These are phyloP conservation scores for Jacana jacana DNA, from an alignment of 2,113 vertebrate genomes.

Conservation along the genomic window DNA sequence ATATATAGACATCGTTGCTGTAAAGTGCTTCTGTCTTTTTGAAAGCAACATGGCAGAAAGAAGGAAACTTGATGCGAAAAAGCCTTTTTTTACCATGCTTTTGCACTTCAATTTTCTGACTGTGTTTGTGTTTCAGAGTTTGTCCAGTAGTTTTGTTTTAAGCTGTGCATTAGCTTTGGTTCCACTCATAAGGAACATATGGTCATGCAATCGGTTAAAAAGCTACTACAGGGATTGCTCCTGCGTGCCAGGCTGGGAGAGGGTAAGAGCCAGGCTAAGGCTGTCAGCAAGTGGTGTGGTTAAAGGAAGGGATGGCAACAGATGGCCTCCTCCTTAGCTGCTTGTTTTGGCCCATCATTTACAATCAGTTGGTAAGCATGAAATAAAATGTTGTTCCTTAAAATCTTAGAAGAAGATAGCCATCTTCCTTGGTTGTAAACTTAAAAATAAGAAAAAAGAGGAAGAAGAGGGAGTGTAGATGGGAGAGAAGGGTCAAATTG, in stretches of 20 bases:
- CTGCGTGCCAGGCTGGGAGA: background rate
- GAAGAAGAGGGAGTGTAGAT: rapidly evolving
- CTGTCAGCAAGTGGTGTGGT: background rate
- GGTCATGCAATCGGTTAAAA: background rate
- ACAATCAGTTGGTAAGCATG: background rate
- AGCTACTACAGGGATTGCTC: background rate
- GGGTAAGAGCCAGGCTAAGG: background rate
- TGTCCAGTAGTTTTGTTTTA: background rate
- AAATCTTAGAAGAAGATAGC: background rate
- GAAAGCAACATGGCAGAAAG: constrained; percentile 38
- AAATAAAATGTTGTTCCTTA: background rate
- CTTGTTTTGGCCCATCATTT: background rate
- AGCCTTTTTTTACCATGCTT: constrained; percentile 20
- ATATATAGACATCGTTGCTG: background rate
- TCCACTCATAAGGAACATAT: background rate
- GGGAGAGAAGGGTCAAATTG: background rate
- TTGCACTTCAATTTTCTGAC: background rate
- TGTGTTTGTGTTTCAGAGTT: background rate
- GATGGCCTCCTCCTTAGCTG: background rate
- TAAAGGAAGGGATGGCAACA: background rate
- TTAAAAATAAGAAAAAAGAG: background rate
- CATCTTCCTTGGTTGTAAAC: background rate
- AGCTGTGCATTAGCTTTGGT: background rate
- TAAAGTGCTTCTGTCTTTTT: constrained; percentile 28
- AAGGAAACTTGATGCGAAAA: constrained; percentile 3